phyloP scores from a whole-genome alignment of 53 echinoderm and acorn worm genomes.

The Holothuria scabra region DNA sequence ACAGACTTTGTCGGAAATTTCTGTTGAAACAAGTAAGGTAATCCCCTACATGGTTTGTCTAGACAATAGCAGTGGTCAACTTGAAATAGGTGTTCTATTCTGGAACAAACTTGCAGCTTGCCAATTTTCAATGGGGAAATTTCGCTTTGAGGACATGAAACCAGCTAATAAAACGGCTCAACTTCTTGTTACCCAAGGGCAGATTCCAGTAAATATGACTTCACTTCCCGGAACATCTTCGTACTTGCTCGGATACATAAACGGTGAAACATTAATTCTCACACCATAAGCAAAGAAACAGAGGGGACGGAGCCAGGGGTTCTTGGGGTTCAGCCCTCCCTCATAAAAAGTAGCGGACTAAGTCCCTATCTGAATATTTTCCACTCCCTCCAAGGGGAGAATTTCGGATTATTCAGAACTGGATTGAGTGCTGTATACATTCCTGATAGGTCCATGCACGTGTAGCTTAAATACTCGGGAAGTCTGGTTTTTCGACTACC shows the following conservation, averaged over 20 bases:
- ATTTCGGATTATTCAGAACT: too few species aligned
- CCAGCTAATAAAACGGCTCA: neutral
- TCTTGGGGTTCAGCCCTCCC: too few species aligned
- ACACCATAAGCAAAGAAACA: too few species aligned
- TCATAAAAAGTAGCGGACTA: too few species aligned
- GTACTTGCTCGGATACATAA: neutral
- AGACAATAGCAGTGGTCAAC: neutral
- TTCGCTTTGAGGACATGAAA: constrained; percentile 1
- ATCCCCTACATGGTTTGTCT: constrained; percentile 10
- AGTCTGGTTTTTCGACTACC: too few species aligned
- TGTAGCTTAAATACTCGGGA: too few species aligned
- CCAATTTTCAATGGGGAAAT: constrained; percentile 13
- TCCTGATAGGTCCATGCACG: too few species aligned
- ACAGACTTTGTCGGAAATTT: constrained; percentile 14
- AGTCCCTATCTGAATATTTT: too few species aligned
- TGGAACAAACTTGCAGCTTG: constrained; percentile 24
- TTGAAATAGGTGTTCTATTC: neutral
- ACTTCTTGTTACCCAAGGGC: neutral
- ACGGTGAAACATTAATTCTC: constrained; percentile 7
- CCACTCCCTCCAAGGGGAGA: too few species aligned
- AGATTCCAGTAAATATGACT: constrained; percentile 21
- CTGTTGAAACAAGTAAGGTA: constrained; percentile 7
- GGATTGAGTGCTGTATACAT: too few species aligned
- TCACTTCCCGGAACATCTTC: neutral
- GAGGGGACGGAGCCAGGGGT: too few species aligned